phyloP scores from a whole-genome alignment of 2,888 invertebrate genomes.

The Mycalesis mineus region DNA sequence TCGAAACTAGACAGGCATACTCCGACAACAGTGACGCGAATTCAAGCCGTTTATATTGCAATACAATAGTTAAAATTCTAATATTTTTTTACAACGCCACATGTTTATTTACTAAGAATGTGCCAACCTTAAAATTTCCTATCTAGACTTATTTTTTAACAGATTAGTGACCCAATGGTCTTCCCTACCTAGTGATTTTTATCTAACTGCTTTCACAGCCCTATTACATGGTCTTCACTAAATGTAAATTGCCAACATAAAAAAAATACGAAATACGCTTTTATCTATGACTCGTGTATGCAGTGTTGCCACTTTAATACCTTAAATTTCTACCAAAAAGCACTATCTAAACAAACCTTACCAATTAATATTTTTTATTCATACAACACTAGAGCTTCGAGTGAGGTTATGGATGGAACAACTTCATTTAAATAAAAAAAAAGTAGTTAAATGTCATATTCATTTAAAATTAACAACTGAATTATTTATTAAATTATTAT shows the following conservation, averaged over 20 bases:
- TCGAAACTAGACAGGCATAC: too few relatives aligned
- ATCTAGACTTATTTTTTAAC: background rate
- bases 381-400: background rate
- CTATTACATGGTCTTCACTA: background rate
- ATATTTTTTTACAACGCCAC: too few relatives aligned
- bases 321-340: slow-evolving; percentile 11
- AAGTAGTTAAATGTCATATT: too few relatives aligned
- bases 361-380: background rate
- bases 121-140: background rate
- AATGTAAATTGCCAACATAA: background rate
- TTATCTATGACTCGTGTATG: background rate
- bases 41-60: too few relatives aligned
- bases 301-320: slow-evolving; percentile 4
- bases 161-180: background rate
- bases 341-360: slow-evolving; percentile 10
- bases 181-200: background rate
- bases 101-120: background rate
- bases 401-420: background rate
- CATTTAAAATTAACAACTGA: too few relatives aligned
- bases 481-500: too few relatives aligned
- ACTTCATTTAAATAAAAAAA: too few relatives aligned
- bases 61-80: too few relatives aligned
- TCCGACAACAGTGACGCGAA: too few relatives aligned
- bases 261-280: slow-evolving; percentile 9
- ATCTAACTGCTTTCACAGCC: background rate